A percentile compares a stretch with the other conserved stretches of the same genome.
These are phyloP conservation scores for Melanargia galathea DNA, from an alignment of 2,888 invertebrate species.

Conservation along the genomic window DNA sequence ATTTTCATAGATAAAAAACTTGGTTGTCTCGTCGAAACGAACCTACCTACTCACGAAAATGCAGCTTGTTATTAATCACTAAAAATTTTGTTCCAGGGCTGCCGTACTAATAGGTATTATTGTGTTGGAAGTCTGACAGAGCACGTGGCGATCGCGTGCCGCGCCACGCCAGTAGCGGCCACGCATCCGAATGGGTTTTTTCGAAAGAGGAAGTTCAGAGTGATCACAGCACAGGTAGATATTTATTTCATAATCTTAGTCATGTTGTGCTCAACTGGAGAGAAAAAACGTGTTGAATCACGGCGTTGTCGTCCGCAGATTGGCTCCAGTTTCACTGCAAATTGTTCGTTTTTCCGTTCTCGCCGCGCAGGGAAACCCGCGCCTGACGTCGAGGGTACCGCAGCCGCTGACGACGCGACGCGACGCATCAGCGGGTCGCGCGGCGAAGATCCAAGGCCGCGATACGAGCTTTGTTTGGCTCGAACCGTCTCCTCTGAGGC, in stretches of 20 bases:
- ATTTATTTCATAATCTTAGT: conserved; percentile 36
- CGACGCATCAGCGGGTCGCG: not conserved
- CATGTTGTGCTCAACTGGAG: conserved; percentile 21
- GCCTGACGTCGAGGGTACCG: not conserved
- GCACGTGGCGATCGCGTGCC: not conserved
- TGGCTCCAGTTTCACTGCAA: conserved; percentile 8
- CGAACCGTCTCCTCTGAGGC: not conserved
- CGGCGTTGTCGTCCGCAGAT: not conserved
- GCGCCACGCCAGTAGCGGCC: too few species aligned
- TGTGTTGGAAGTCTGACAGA: too few species aligned
- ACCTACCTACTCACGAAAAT: too few species aligned
- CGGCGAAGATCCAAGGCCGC: not conserved
- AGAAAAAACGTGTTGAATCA: conserved; percentile 35
- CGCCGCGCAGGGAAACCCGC: conserved; percentile 16
- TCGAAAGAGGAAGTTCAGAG: conserved; percentile 24
- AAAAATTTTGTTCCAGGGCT: too few species aligned
- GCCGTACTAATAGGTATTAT: too few species aligned
- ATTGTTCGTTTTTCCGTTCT: conserved; percentile 22
- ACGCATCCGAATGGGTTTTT: conserved; percentile 30
- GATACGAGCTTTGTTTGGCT: not conserved
- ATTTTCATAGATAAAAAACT: too few species aligned
- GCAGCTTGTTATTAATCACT: too few species aligned
- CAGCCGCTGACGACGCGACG: not conserved
- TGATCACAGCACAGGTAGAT: conserved; percentile 21
- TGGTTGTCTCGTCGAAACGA: too few species aligned